phyloP scores from a whole-genome alignment of 2,797 vertebrate genomes.

The Spinibarbus caldwelli region DNA sequence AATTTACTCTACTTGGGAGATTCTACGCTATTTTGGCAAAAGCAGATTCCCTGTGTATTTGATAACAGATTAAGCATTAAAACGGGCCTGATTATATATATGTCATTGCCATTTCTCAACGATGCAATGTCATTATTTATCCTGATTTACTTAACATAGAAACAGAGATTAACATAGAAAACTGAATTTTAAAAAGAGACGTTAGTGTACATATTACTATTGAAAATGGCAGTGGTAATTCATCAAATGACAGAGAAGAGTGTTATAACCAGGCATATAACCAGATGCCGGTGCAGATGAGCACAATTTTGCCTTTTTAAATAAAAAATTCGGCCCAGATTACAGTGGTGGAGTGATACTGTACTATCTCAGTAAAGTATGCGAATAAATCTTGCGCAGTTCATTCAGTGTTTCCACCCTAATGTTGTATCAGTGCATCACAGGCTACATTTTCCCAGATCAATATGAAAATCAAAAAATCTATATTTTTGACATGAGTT shows the following conservation, averaged over 20 bases:
- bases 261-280: neutral
- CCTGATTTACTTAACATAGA: neutral
- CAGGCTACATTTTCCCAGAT: neutral
- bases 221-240: neutral
- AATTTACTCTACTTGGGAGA: neutral
- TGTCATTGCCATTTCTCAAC: neutral
- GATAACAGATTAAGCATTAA: neutral
- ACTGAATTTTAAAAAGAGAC: neutral
- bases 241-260: neutral
- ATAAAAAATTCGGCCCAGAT: neutral
- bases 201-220: constrained; percentile 5
- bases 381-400: no score
- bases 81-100: neutral
- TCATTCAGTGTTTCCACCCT: neutral
- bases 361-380: neutral
- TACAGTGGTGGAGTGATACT: neutral
- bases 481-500: neutral
- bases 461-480: neutral
- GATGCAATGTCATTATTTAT: neutral
- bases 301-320: neutral
- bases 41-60: neutral
- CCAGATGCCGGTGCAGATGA: neutral
- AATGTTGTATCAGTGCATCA: constrained; percentile 22
- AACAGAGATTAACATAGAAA: neutral
- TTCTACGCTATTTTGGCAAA: constrained; percentile 16